A percentile compares a stretch with the other conserved stretches of the same genome.
Evolutionary conservation across 2,797 vertebrate species (phyloP).

Genomic region (Eulemur albifrons): DNA sequence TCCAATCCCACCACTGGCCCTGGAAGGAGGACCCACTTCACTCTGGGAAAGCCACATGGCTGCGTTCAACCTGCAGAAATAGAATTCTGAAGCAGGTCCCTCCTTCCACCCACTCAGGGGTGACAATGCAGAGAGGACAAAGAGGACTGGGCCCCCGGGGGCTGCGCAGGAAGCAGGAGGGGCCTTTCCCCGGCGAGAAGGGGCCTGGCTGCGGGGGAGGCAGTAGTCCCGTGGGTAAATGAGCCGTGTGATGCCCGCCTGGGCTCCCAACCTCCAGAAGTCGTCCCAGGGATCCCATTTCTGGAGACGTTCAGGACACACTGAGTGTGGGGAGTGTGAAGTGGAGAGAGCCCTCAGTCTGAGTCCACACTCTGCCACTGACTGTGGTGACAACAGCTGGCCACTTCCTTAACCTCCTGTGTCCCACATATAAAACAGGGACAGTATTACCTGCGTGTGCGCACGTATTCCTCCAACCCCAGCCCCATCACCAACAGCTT

Average conservation of each 20-base stretch:
- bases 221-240: no score
- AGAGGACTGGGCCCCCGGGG: neutral
- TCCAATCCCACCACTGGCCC: neutral
- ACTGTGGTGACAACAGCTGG: neutral
- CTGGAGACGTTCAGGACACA: neutral
- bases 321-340: neutral
- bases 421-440: neutral
- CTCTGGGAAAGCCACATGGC: neutral
- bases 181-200: neutral
- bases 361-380: neutral
- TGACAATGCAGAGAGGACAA: neutral
- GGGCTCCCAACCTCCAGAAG: neutral
- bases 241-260: neutral
- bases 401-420: neutral
- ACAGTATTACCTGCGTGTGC: rapidly evolving
- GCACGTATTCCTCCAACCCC: neutral
- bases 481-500: neutral
- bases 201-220: neutral
- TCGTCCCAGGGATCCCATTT: neutral
- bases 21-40: neutral
- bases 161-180: neutral
- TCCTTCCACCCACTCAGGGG: neutral
- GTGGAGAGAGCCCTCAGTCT: neutral
- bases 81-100: neutral
- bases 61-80: neutral